Percentiles rank a stretch among this genome's conserved stretches.
Evolutionary conservation across 2,113 vertebrate species (phyloP).

Genomic region (Platichthys stellatus): DNA sequence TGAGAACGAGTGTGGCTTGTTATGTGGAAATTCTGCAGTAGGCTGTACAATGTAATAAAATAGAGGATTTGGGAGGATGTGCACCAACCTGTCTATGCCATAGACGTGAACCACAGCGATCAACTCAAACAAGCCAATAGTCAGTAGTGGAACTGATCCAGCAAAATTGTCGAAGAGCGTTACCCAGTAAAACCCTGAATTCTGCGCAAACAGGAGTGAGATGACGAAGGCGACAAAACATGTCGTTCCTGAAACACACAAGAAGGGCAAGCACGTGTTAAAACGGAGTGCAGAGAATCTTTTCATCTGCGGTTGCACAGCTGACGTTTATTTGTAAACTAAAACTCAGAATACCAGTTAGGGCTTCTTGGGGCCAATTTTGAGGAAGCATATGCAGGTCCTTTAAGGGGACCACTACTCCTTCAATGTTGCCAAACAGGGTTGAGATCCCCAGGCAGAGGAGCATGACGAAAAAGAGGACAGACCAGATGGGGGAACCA

Average conservation of each 20-base stretch:
- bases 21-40: background rate
- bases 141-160: conserved; percentile 91
- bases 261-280: background rate
- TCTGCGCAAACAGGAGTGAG: conserved; percentile 88
- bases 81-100: conserved; percentile 81
- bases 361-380: conserved; percentile 87
- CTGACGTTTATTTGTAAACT: too few species aligned
- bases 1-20: too few species aligned
- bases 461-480: conserved; percentile 94
- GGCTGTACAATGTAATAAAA: background rate
- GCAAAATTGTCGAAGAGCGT: conserved; percentile 90
- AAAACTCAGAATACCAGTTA: conserved; percentile 81
- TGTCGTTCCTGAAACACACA: conserved; percentile 82
- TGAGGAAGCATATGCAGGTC: conserved; percentile 84
- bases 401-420: conserved; percentile 88
- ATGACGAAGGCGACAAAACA: conserved; percentile 85
- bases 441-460: conserved; percentile 93
- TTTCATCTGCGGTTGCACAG: background rate
- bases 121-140: conserved; percentile 92
- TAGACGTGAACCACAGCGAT: conserved; percentile 90
- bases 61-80: background rate
- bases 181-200: conserved; percentile 94
- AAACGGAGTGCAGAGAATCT: background rate
- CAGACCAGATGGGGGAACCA: conserved; percentile 87
- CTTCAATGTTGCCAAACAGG: conserved; percentile 93